Evolutionary conservation across 2,888 invertebrate species (phyloP).

Genomic region (Drosophila kambysellisi): DNA sequence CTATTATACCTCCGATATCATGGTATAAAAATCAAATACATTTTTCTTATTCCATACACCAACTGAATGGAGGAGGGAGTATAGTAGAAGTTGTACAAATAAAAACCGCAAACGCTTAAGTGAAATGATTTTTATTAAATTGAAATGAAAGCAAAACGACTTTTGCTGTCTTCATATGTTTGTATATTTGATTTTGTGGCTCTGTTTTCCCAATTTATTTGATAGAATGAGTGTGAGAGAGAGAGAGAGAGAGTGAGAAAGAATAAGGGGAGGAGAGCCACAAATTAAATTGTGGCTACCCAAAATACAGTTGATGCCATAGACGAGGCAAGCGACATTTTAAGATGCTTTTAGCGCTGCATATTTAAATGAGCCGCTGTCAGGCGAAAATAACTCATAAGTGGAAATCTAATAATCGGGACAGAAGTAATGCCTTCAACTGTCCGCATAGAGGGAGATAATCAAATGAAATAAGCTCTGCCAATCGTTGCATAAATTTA

Average conservation of each 20-base stretch:
- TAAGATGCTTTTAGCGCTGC: slow-evolving; percentile 46
- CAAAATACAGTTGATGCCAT: slow-evolving; percentile 7
- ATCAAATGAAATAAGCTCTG: slow-evolving; percentile 72
- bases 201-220: slow-evolving; percentile 43
- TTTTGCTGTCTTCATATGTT: slow-evolving; percentile 13
- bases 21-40: background rate
- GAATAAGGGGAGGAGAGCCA: slow-evolving; percentile 8
- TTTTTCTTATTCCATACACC: background rate
- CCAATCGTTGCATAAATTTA: slow-evolving; percentile 74
- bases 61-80: background rate
- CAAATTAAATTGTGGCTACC: slow-evolving; percentile 56
- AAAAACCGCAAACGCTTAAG: slow-evolving; percentile 36
- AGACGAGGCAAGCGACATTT: slow-evolving; percentile 16
- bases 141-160: slow-evolving; percentile 30
- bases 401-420: slow-evolving; percentile 61
- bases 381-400: slow-evolving; percentile 48
- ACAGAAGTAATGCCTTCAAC: slow-evolving; percentile 25
- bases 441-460: slow-evolving; percentile 9
- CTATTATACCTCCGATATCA: no score
- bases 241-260: background rate
- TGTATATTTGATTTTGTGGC: slow-evolving; percentile 20
- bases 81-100: slow-evolving; percentile 17
- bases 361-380: slow-evolving; percentile 44
- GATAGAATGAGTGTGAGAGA: slow-evolving; percentile 43
- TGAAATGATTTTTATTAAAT: slow-evolving; percentile 53